Evolutionary conservation across 2,797 vertebrate species (phyloP).

Genomic region (Potorous gilbertii): DNA sequence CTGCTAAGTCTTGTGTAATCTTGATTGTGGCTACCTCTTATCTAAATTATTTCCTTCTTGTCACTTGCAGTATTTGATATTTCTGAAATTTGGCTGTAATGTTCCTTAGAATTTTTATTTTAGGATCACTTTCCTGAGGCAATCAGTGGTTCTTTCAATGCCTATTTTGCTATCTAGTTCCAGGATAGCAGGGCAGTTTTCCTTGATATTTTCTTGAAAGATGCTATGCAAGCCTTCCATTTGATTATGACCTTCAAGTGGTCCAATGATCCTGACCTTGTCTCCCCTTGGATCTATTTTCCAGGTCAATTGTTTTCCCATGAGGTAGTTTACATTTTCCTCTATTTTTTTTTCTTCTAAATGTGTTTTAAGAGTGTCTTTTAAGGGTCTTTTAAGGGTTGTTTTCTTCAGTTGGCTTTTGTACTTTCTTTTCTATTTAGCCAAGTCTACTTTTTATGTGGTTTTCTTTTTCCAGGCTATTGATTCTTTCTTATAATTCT

Average conservation of each 20-base stretch:
- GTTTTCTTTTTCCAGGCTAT: background rate
- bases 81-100: background rate
- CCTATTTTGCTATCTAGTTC: background rate
- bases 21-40: too few species aligned
- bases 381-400: too few species aligned
- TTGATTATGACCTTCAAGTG: too few species aligned
- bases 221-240: background rate
- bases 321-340: background rate
- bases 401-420: too few species aligned
- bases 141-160: background rate
- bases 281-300: background rate
- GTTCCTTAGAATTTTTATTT: background rate
- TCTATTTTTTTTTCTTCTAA: background rate
- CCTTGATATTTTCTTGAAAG: background rate
- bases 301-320: background rate
- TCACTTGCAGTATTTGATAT: background rate
- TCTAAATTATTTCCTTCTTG: background rate
- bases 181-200: background rate
- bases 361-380: background rate
- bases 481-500: background rate
- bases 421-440: too few species aligned
- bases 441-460: background rate
- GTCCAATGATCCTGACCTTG: background rate
- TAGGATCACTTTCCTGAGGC: background rate
- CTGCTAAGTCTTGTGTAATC: too few species aligned